Percentiles rank a stretch among this genome's conserved stretches.
Conservation (phyloP, 2,797 vertebrate species). For the Hafferia zeledoni region DNA sequence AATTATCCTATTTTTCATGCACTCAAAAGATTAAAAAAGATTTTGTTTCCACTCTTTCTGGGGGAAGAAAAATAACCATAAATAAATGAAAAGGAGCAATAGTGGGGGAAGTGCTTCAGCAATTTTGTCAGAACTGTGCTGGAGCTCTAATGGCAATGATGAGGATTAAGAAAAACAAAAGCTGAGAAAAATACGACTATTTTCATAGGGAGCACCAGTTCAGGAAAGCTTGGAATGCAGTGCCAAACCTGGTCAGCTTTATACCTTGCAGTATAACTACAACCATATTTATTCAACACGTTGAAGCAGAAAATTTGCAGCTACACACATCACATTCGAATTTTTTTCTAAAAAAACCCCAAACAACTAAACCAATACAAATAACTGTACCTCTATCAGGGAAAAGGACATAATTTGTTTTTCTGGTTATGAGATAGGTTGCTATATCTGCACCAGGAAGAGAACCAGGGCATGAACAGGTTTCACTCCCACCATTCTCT, state of each 20-base stretch:
- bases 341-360: not conserved
- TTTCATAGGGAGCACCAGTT: not conserved
- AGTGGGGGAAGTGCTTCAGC: not conserved
- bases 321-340: too few relatives aligned
- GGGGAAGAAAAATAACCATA: not conserved
- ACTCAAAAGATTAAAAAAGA: not conserved
- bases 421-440: not conserved
- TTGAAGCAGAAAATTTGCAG: not conserved
- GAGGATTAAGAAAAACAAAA: not conserved
- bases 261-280: not conserved
- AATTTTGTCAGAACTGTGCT: not conserved
- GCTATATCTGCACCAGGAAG: not conserved
- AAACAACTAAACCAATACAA: not conserved
- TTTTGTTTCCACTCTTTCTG: not conserved
- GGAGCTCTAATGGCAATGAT: not conserved
- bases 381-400: not conserved
- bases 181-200: not conserved
- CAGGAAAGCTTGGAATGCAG: not conserved
- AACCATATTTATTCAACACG: not conserved
- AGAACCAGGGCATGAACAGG: not conserved
- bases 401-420: not conserved
- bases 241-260: not conserved
- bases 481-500: not conserved
- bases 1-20: not conserved
- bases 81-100: not conserved